Evolutionary conservation across 2,797 vertebrate genomes (phyloP).

Genomic region (Anguilla marmorata): DNA sequence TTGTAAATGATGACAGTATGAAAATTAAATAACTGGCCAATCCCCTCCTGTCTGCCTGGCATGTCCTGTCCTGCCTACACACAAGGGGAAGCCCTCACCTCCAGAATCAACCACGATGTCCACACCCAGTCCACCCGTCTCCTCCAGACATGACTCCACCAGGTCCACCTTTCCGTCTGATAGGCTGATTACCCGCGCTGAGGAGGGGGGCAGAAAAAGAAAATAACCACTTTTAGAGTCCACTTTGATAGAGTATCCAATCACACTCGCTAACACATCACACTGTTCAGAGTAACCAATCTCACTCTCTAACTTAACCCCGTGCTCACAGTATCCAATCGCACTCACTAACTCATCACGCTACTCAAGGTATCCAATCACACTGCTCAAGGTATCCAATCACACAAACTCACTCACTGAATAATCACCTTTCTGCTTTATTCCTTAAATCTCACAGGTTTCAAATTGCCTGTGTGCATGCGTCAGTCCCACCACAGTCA

Average conservation of each 20-base stretch:
- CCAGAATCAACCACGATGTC: conserved; percentile 90
- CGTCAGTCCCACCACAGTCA: too few species aligned
- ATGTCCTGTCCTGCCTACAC: not conserved
- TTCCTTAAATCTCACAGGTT: too few species aligned
- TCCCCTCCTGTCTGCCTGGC: not conserved
- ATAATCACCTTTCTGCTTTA: too few species aligned
- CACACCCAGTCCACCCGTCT: conserved; percentile 91
- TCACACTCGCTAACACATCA: not conserved
- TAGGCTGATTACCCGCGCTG: conserved; percentile 84
- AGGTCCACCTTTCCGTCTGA: conserved; percentile 75
- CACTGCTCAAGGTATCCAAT: not conserved
- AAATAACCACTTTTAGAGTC: conserved; percentile 24
- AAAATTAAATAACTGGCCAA: not conserved
- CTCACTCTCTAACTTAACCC: not conserved
- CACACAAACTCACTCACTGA: too few species aligned
- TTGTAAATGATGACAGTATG: not conserved
- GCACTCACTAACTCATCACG: not conserved
- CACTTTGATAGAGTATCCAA: not conserved
- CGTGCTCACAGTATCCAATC: not conserved
- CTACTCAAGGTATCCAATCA: too few species aligned
- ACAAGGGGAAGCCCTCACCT: conserved; percentile 68
- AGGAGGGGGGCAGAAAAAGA: conserved; percentile 10
- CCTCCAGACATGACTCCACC: conserved; percentile 85
- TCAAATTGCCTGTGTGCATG: too few species aligned
- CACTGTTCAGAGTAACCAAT: not conserved